Base-by-base conservation (phyloP, 1,140 invertebrate species). In the Carposina sasakii region DNA sequence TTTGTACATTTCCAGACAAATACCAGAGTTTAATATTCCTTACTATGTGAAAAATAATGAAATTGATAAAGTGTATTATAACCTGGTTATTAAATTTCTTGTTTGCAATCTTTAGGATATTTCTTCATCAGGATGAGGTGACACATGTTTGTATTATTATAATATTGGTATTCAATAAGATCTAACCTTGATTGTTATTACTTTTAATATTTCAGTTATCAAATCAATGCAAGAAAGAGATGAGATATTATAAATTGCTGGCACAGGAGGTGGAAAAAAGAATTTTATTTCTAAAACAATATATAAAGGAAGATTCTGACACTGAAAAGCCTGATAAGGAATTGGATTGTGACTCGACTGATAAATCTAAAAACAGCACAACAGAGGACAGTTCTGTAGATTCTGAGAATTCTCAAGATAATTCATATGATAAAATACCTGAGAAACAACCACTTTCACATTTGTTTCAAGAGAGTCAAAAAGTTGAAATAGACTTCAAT, bases 201-300 rank as follows among this genome's bases (percentile, higher is more conserved):
- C n/a, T 51, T 45, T 44, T 39, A 46, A 23, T 46, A n/a, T 66
- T 70, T 59, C 62, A 90, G 89, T 82, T 90, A 65, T 89, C 88
- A 8, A 84, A 87, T 56, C 84, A 88, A 67, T 77, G 87, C 44
- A 76, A 85, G 42, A 85, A 87, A 60, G 90, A 91, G 71, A 90
- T 91, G 87, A 81, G 85, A 45, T 88, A 87, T 48, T 91, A 90
- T 58, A 90, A 87, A 57, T 75, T 89, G 44, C 61, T 90, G 30
- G 90, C 90, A 8, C 60, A 89, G 55, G 85, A 85, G 60, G 84
- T 89, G 20, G 88, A 89, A 52, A 84, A 88, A 58, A 73, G 82
- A 45, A 81, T 86, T 28, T 41, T 62, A 21, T 43, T 64, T 6
- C 60, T 83, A 4, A 68, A 76, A 48, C 61, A 70, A 2, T 75